phyloP scores from a whole-genome alignment of 2,888 invertebrate species.

The Odontothrips loti region DNA sequence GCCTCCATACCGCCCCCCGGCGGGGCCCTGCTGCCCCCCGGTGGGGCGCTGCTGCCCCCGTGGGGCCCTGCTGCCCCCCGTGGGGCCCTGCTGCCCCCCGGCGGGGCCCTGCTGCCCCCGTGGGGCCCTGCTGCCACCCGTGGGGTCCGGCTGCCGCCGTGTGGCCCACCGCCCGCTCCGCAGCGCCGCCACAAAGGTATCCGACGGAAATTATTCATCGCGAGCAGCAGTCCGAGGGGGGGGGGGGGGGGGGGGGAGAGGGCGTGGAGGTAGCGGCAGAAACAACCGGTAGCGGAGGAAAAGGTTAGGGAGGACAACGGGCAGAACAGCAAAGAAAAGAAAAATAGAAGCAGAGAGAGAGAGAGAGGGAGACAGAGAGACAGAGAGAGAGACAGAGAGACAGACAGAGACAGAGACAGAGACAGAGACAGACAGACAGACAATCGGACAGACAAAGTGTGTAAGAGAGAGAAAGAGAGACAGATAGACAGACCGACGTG shows the following conservation, averaged over 20 bases:
- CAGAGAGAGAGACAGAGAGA: not conserved
- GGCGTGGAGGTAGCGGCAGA: not conserved
- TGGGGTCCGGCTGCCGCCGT: too few relatives aligned
- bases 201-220: too few relatives aligned
- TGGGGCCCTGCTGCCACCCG: too few relatives aligned
- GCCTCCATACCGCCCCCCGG: too few relatives aligned
- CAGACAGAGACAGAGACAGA: not conserved
- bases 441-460: not conserved
- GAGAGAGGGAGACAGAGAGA: not conserved
- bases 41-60: too few relatives aligned
- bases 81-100: too few relatives aligned
- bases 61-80: too few relatives aligned
- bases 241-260: constrained; percentile 1
- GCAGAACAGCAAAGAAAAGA: not conserved
- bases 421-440: not conserved
- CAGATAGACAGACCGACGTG: not conserved
- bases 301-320: not conserved
- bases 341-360: not conserved
- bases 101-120: too few relatives aligned
- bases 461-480: not conserved
- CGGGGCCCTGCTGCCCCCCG: too few relatives aligned
- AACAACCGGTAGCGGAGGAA: not conserved
- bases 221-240: too few relatives aligned
- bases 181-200: not conserved
- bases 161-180: too few relatives aligned